These are phyloP conservation scores for Thamnophis elegans DNA, from an alignment of 2,797 vertebrate species.

Conservation along the genomic window DNA sequence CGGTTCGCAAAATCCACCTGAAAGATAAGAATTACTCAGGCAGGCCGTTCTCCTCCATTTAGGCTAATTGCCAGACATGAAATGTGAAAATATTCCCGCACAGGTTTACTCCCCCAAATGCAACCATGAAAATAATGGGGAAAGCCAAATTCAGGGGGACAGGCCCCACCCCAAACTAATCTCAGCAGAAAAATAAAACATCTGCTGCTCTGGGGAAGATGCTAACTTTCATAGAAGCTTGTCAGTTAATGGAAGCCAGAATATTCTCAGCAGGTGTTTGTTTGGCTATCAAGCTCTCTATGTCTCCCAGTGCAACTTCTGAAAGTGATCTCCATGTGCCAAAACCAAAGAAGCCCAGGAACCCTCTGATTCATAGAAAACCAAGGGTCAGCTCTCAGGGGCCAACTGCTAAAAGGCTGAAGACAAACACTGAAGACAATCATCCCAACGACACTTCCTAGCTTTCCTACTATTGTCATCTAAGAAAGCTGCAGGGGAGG, in stretches of 20 bases:
- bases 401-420: not conserved
- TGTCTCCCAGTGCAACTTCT: too few relatives aligned
- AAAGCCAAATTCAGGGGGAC: not conserved
- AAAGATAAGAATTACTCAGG: slow-evolving; percentile 39
- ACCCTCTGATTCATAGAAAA: not conserved
- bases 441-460: not conserved
- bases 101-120: not conserved
- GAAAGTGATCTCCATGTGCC: not conserved
- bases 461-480: not conserved
- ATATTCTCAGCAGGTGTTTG: not conserved
- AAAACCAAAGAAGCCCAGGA: not conserved
- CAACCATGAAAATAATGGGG: not conserved
- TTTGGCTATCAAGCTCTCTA: not conserved
- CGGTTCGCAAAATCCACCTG: slow-evolving; percentile 99
- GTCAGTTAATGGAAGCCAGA: not conserved
- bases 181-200: not conserved
- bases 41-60: not conserved
- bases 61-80: not conserved
- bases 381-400: not conserved
- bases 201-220: not conserved
- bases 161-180: rapidly evolving
- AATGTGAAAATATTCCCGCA: not conserved
- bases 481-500: not conserved
- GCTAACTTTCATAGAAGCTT: not conserved
- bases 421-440: rapidly evolving